Evolutionary conservation across 2,888 invertebrate species (phyloP).

Genomic region (Pilophorus perplexus): DNA sequence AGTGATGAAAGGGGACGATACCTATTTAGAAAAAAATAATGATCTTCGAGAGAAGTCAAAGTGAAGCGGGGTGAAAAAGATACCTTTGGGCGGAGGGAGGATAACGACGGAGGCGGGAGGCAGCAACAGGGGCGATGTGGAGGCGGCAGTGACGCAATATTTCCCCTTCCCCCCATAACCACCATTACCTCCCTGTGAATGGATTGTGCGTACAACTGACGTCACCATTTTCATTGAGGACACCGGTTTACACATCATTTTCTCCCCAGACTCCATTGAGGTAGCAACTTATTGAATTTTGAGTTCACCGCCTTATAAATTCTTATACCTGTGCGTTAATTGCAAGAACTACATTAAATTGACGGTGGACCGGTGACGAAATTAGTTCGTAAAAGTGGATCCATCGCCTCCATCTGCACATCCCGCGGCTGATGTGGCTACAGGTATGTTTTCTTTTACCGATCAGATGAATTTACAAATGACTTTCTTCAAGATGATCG

Average conservation of each 20-base stretch:
- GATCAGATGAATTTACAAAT: no score
- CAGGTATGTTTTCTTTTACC: constrained; percentile 4
- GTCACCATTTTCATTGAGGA: constrained; percentile 31
- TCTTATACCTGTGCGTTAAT: no score
- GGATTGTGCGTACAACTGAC: constrained; percentile 33
- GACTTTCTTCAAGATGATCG: no score
- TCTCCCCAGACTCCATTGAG: constrained; percentile 24
- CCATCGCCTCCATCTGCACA: constrained; percentile 23
- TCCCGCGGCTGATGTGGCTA: constrained; percentile 12
- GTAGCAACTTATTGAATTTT: not conserved
- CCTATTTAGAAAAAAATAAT: no score
- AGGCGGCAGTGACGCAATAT: constrained; percentile 31
- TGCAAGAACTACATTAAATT: no score
- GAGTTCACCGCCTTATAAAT: no score
- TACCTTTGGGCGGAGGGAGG: not conserved
- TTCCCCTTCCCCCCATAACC: constrained; percentile 4
- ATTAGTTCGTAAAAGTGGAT: constrained; percentile 33
- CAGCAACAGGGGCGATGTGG: not conserved
- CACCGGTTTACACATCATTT: constrained; percentile 31
- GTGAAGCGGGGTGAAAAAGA: no score
- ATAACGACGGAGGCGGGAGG: no score
- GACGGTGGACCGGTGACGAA: no score
- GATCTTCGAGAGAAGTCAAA: no score
- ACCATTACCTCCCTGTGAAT: constrained; percentile 7
- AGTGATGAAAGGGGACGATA: no score